phyloP scores from a whole-genome alignment of 2,888 invertebrate genomes.

The Hirtodrosophila duncani region DNA sequence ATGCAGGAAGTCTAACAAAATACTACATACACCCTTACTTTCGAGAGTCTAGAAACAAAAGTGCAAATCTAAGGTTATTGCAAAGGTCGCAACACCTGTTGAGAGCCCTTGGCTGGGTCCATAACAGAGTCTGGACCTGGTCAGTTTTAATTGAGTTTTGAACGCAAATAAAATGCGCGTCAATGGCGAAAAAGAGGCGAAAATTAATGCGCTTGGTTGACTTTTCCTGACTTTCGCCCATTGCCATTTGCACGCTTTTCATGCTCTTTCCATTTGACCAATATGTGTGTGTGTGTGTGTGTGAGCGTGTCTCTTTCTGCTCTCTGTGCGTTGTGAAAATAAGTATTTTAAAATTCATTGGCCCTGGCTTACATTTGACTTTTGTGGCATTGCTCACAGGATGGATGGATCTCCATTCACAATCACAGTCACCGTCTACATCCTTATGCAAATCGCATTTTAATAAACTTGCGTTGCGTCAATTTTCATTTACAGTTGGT shows the following conservation, averaged over 20 bases:
- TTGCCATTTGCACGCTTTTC: slow-evolving; percentile 24
- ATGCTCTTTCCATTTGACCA: neutral
- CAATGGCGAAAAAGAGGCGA: slow-evolving; percentile 53
- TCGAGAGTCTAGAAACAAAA: no score
- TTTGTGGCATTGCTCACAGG: slow-evolving; percentile 15
- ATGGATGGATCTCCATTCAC: no score
- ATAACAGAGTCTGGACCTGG: slow-evolving; percentile 18
- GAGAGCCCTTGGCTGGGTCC: no score
- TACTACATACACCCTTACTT: no score
- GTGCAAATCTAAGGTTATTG: no score
- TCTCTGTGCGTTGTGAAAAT: slow-evolving; percentile 12
- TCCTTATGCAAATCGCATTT: slow-evolving; percentile 70
- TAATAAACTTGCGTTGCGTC: slow-evolving; percentile 69
- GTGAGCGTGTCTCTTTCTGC: slow-evolving; percentile 23
- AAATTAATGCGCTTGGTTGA: slow-evolving; percentile 60
- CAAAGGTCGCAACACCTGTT: no score
- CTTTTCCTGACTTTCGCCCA: slow-evolving; percentile 40
- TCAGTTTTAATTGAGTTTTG: slow-evolving; percentile 64
- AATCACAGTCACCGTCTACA: slow-evolving; percentile 19
- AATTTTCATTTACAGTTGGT: slow-evolving; percentile 69
- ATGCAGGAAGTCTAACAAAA: no score
- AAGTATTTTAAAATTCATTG: slow-evolving; percentile 59
- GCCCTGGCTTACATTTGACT: slow-evolving; percentile 34
- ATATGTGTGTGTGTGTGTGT: slow-evolving; percentile 15
- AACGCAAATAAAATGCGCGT: slow-evolving; percentile 55